Conservation (phyloP, 1,140 invertebrate species). For the Saccostrea echinata region DNA sequence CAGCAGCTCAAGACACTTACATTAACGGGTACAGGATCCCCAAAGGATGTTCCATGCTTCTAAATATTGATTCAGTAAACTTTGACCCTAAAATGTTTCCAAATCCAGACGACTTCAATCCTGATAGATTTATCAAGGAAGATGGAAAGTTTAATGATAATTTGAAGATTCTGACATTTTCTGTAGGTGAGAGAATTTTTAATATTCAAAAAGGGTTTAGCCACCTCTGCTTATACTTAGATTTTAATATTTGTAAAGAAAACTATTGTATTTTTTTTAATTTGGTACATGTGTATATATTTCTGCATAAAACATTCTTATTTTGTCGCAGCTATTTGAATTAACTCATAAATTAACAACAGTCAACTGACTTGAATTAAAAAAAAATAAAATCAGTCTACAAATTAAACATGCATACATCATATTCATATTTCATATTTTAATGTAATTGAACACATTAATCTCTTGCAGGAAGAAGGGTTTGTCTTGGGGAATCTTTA, state of each 20-base stretch:
- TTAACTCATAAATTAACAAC: no score
- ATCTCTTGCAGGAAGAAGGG: not conserved
- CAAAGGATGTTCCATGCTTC: constrained; percentile 68
- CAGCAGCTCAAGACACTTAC: constrained; percentile 62
- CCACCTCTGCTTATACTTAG: no score
- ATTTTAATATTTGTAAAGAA: no score
- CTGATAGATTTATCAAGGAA: constrained; percentile 83
- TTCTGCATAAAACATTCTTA: no score
- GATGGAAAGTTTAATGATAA: constrained; percentile 49
- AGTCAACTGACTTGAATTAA: no score
- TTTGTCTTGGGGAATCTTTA: not conserved
- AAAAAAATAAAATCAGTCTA: no score
- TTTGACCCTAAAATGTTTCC: constrained; percentile 81
- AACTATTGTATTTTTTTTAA: no score
- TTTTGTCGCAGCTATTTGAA: no score
- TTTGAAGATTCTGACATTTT: constrained; percentile 60
- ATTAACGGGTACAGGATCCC: constrained; percentile 74
- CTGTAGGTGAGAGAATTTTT: constrained; percentile 50
- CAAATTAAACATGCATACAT: no score
- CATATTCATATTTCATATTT: no score
- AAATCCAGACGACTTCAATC: constrained; percentile 86
- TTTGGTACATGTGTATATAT: no score
- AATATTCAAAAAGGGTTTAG: not conserved
- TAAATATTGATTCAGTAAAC: constrained; percentile 69
- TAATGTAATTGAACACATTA: not conserved